Conservation (phyloP, 2,888 invertebrate genomes). For the Calephelis perditalis region DNA sequence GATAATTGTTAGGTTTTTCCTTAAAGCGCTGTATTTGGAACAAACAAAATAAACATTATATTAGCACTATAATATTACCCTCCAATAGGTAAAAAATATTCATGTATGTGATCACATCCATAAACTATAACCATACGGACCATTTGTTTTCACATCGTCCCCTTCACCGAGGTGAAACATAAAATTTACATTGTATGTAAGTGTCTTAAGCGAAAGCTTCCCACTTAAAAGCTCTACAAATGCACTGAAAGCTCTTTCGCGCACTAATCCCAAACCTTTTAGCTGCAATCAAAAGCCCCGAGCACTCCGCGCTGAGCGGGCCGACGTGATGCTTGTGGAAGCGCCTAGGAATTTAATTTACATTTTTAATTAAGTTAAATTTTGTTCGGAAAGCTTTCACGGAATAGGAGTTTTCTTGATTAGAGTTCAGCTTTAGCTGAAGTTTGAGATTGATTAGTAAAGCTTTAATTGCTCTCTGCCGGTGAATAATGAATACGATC, state of each 20-base stretch:
- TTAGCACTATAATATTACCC: no score
- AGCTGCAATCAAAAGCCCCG: slow-evolving; percentile 79
- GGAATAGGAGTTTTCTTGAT: slow-evolving; percentile 78
- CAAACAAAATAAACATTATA: no score
- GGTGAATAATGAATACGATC: slow-evolving; percentile 77
- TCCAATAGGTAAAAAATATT: not conserved
- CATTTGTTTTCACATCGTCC: slow-evolving; percentile 24
- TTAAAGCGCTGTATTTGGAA: no score
- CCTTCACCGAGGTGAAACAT: slow-evolving; percentile 54
- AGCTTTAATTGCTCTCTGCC: slow-evolving; percentile 74
- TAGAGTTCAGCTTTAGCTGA: slow-evolving; percentile 75
- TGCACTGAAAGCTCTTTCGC: slow-evolving; percentile 79
- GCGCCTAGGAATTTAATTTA: slow-evolving; percentile 78
- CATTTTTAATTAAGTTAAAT: slow-evolving; percentile 79
- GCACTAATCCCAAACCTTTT: slow-evolving; percentile 79
- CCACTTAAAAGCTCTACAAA: slow-evolving; percentile 79
- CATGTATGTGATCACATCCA: not conserved
- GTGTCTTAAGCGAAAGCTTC: slow-evolving; percentile 78
- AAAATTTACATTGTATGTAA: slow-evolving; percentile 77
- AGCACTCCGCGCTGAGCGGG: slow-evolving; percentile 52
- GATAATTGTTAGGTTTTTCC: no score
- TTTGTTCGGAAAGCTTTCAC: slow-evolving; percentile 78
- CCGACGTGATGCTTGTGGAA: slow-evolving; percentile 74
- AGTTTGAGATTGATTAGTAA: slow-evolving; percentile 78
- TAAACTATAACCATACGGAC: slow-evolving; percentile 18